phyloP scores from a whole-genome alignment of 2,113 vertebrate species.

The Gopherus evgoodei region DNA sequence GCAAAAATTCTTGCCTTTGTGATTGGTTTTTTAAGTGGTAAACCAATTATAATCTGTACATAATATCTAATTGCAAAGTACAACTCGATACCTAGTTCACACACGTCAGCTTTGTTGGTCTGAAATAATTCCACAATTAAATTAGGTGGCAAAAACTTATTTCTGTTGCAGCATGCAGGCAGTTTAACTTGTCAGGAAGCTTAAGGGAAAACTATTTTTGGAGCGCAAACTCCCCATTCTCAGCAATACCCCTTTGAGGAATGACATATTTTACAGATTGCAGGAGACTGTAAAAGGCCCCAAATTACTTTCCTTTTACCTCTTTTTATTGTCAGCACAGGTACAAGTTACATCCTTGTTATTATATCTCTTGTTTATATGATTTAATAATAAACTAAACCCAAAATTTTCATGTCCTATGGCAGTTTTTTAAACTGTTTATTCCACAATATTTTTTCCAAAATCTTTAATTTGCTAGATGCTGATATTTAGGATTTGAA shows the following conservation, averaged over 20 bases:
- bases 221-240: background rate
- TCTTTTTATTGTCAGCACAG: background rate
- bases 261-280: background rate
- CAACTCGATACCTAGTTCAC: background rate
- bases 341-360: background rate
- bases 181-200: background rate
- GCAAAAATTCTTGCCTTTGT: background rate
- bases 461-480: background rate
- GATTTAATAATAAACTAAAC: background rate
- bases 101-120: background rate
- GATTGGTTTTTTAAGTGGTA: background rate
- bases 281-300: background rate
- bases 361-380: background rate
- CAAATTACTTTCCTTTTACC: background rate
- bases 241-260: background rate
- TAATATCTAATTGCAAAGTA: background rate
- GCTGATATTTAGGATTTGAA: background rate
- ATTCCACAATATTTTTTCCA: background rate
- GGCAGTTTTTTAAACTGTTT: background rate
- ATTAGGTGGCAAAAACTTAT: background rate
- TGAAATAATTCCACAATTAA: background rate
- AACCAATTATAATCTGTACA: rapidly evolving
- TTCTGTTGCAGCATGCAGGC: background rate
- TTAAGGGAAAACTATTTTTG: background rate
- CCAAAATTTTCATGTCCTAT: background rate